Conservation (phyloP, 2,797 vertebrate species). For the Apodemus agrarius region DNA sequence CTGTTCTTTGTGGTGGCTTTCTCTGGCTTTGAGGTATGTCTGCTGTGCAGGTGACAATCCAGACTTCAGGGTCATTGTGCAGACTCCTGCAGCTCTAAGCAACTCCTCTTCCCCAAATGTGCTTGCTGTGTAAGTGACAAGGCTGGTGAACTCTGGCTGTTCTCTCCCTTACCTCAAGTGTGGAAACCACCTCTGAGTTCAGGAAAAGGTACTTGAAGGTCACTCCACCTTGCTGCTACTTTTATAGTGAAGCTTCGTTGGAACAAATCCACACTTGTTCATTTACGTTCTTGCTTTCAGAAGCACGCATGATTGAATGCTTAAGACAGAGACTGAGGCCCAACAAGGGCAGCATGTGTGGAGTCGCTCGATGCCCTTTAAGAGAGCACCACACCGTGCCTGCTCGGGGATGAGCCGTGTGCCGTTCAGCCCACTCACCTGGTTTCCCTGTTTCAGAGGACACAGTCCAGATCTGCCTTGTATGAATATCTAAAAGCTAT, state of each 20-base stretch:
- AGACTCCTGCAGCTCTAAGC: background rate
- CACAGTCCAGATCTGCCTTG: background rate
- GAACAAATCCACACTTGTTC: background rate
- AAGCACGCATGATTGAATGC: background rate
- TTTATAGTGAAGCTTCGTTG: slow-evolving; percentile 12
- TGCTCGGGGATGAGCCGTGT: background rate
- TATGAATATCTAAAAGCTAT: background rate
- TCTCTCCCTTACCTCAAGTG: background rate
- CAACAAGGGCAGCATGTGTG: background rate
- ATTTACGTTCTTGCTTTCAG: background rate
- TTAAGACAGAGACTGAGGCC: background rate
- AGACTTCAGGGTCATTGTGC: background rate
- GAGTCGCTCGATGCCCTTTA: background rate
- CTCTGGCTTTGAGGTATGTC: background rate
- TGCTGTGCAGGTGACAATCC: background rate
- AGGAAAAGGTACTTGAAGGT: background rate
- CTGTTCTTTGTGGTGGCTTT: background rate
- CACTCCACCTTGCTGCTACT: background rate
- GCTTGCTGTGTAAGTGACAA: background rate
- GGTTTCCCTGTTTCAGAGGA: background rate
- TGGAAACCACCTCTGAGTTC: background rate
- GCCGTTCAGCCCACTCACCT: rapidly evolving
- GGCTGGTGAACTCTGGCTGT: background rate
- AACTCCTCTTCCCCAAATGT: background rate
- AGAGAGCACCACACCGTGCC: background rate